Base-by-base conservation (phyloP, 2,888 invertebrate genomes). In the Limnephilus auricula region DNA sequence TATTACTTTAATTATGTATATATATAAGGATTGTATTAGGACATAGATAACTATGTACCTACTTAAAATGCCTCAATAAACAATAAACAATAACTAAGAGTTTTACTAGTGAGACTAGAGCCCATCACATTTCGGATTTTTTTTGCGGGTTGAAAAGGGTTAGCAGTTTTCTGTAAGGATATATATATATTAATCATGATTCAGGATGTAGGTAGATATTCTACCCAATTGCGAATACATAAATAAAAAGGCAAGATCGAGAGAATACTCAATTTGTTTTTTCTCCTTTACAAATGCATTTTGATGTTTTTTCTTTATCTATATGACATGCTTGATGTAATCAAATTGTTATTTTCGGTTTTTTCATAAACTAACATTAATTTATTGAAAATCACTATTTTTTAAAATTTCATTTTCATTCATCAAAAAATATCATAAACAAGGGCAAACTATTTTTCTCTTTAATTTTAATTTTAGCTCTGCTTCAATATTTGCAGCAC, bases 401-500 rank as follows among this genome's bases (percentile, higher is more conserved):
- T 65, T 65, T 65, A n/a, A 25, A 15, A 9, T 65, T n/a, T 65
- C 65, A 65, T 65, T 65, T 65, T 65, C 65, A n/a, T 6, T 65
- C 65, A 65, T 65, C 65, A 65, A 25, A 65, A 65, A 65, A 65
- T n/a, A 65, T 65, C 25, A 65, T n/a, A 65, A n/a, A 65, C 25
- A 65, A 65, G 65, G 65, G 65, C 65, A 65, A 65, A 65, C 65
- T 25, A n/a, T 9, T 65, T n/a, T 65, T 25, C n/a, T 65, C 65
- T 65, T 65, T 65, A 18, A 65, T 65, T 65, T 65, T 65, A 25
- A 65, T 65, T 65, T 65, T 65, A 65, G 65, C 25, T 65, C n/a
- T 65, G 65, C 65, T 65, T 65, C 65, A n/a, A 65, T 65, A 65
- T 65, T 65, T 65, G 65, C 65, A 65, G 65, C 65, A 65, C 65